These are phyloP conservation scores for Anaspis maculata DNA, from an alignment of 2,888 invertebrate genomes.

Conservation along the genomic window DNA sequence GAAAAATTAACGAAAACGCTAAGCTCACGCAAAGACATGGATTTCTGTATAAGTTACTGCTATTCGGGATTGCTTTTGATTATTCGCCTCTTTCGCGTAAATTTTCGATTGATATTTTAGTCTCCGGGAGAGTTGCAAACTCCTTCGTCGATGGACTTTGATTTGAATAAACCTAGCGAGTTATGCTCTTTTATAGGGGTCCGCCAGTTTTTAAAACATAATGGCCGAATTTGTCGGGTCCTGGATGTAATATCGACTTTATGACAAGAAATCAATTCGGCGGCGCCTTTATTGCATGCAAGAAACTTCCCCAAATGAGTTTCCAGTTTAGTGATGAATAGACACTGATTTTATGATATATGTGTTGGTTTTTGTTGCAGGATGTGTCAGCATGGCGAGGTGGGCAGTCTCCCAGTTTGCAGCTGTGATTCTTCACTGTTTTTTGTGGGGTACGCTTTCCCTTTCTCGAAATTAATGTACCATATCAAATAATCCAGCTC, in stretches of 20 bases:
- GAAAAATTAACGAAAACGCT: too few relatives aligned
- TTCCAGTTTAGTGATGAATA: conserved; percentile 9
- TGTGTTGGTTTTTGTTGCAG: conserved; percentile 35
- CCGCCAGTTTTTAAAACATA: too few relatives aligned
- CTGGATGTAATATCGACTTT: conserved; percentile 3
- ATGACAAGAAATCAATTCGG: conserved; percentile 8
- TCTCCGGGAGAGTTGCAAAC: too few relatives aligned
- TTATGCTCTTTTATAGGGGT: too few relatives aligned
- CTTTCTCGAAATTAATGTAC: conserved; percentile 33
- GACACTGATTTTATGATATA: conserved; percentile 13
- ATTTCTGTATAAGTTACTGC: too few relatives aligned
- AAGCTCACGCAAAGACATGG: too few relatives aligned
- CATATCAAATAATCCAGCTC: conserved; percentile 26
- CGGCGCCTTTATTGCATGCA: conserved; percentile 9
- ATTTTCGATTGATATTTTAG: too few relatives aligned
- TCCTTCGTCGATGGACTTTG: too few relatives aligned
- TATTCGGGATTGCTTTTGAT: too few relatives aligned
- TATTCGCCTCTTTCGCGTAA: too few relatives aligned
- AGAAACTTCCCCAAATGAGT: conserved; percentile 8
- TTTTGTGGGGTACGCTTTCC: conserved; percentile 33
- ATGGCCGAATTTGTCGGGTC: too few relatives aligned
- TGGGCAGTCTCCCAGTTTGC: conserved; percentile 38
- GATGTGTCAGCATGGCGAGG: conserved; percentile 37
- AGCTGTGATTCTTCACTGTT: conserved; percentile 38
- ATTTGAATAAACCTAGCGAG: too few relatives aligned